These are phyloP conservation scores for Pelobates fuscus DNA, from an alignment of 2,113 vertebrate species.

Conservation along the genomic window DNA sequence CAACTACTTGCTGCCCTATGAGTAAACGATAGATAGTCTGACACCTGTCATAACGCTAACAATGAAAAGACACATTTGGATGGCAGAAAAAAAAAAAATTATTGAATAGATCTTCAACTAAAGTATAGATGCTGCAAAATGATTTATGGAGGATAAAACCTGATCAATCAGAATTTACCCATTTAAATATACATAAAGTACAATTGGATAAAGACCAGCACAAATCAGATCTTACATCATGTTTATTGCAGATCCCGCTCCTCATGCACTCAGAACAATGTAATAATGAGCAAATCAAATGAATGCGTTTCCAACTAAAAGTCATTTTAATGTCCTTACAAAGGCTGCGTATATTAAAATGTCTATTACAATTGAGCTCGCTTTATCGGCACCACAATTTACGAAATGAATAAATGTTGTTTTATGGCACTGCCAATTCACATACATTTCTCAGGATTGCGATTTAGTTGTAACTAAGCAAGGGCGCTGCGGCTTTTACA, in stretches of 20 bases:
- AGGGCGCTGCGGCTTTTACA: no score
- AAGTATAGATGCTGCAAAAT: no score
- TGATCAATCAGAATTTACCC: not conserved
- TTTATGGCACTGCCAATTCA: not conserved
- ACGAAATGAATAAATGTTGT: conserved; percentile 19
- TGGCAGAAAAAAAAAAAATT: not conserved
- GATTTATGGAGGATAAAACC: no score
- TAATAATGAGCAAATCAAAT: conserved; percentile 38
- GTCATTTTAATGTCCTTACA: conserved; percentile 33
- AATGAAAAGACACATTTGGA: not conserved
- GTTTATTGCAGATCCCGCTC: conserved; percentile 16
- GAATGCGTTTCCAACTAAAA: conserved; percentile 18
- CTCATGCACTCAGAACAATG: no score
- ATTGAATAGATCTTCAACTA: no score
- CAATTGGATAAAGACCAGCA: conserved; percentile 22
- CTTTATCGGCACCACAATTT: conserved; percentile 23
- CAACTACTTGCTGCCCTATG: not conserved
- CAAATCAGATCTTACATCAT: conserved; percentile 16
- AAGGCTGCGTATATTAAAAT: conserved; percentile 25
- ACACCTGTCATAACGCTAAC: not conserved
- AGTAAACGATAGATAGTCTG: not conserved
- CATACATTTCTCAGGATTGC: conserved; percentile 5
- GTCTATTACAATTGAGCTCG: conserved; percentile 17
- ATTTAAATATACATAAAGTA: conserved; percentile 26
- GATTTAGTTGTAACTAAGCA: no score